Base-by-base conservation (phyloP, 2,113 vertebrate species). In the Spea bombifrons region DNA sequence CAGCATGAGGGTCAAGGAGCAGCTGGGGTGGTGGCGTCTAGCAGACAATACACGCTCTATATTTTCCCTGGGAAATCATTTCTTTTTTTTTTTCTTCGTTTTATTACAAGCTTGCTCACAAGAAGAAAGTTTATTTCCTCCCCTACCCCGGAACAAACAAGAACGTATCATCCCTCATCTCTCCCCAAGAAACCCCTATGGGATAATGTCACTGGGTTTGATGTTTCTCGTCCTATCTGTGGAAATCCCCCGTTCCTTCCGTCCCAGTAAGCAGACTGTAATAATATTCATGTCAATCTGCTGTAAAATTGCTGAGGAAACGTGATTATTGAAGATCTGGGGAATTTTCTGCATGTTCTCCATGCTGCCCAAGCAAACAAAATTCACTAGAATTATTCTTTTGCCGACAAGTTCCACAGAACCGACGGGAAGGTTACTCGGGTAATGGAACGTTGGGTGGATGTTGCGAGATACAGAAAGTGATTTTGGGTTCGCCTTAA, bases 61-160 rank as follows among this genome's bases (percentile, higher is more conserved):
- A 73, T 59, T 53, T 57, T 79, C 77, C 61, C 77, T 78, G 76
- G 76, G 76, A 78, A 78, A 71, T 43, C 46, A 50, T 70, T 78
- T n/a, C 12, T 45, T 13, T 44, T 53, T 64, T 59, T 30, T 30
- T 30, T 30, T 30, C 30, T 30, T 30, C 30, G n/a, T 65, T 78
- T 78, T 49, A 65, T 71, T 30, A 65, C 68, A 43, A 30, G 47
- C 57, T 74, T 44, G 73, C 61, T 65, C 73, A 52, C 16, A 71
- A 43, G 45, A 3, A 44, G 49, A 45, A n/a, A 13, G 16, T 69
- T 69, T 69, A 48, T 16, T 43, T 13, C 49, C 59, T 9, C 47
- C 44, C 76, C 69, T n/a, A 13, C 75, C n/a, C 66, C 30, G 17
- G 17, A 66, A 66, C 13, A 47, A 63, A 78, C 46, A 72, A 67